Conservation (phyloP, 2,888 invertebrate species). For the Brassicogethes aeneus region DNA sequence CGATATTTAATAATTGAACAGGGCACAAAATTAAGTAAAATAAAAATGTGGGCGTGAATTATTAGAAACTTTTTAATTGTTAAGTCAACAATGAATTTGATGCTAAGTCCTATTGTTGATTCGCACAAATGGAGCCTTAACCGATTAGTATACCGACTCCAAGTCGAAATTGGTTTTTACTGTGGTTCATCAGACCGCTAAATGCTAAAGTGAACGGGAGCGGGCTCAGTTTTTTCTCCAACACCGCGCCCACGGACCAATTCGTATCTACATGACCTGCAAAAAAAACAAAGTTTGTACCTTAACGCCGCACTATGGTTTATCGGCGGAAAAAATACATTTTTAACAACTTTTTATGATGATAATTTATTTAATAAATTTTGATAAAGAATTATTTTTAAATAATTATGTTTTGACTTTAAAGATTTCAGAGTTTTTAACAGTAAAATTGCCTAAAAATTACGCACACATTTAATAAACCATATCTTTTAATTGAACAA, state of each 20-base stretch:
- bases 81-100: constrained; percentile 21
- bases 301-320: too few species aligned
- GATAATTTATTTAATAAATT: too few species aligned
- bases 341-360: too few species aligned
- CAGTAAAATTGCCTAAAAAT: too few species aligned
- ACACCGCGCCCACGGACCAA: constrained; percentile 86
- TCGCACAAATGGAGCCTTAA: constrained; percentile 35
- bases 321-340: too few species aligned
- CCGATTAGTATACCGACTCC: constrained; percentile 94
- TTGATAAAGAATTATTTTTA: too few species aligned
- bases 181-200: constrained; percentile 88
- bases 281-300: constrained; percentile 18
- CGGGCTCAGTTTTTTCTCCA: constrained; percentile 90
- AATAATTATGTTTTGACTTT: too few species aligned
- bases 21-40: constrained; percentile 7
- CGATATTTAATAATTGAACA: neutral
- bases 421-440: too few species aligned
- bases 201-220: constrained; percentile 90
- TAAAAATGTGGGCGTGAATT: constrained; percentile 15
- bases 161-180: constrained; percentile 84
- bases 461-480: too few species aligned
- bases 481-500: too few species aligned
- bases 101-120: too few species aligned
- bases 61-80: constrained; percentile 19
- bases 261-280: constrained; percentile 86